Conservation (phyloP, 92 coral and sea anemone species). For the Porites evermanni region DNA sequence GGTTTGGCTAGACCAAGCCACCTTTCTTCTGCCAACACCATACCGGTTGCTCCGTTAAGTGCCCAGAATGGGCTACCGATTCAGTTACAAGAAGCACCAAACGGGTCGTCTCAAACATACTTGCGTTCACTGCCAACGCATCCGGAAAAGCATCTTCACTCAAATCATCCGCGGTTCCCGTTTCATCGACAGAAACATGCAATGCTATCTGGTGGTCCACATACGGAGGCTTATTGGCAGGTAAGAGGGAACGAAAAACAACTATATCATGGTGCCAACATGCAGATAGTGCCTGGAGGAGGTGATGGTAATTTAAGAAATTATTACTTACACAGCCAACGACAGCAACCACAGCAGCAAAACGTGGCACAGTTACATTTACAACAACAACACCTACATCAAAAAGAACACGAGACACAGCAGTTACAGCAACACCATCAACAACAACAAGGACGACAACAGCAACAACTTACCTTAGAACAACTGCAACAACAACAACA, state of each 20-base stretch:
- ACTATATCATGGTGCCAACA: not conserved
- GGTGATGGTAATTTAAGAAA: not conserved
- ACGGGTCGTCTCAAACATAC: not conserved
- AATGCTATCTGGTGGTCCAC: not conserved
- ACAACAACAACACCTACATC: slow-evolving; percentile 2
- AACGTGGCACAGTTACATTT: not conserved
- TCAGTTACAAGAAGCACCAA: not conserved
- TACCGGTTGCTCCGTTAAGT: not conserved
- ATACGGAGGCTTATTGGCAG: not conserved
- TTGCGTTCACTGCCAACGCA: not conserved
- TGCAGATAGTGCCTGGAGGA: not conserved
- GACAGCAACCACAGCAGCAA: not conserved
- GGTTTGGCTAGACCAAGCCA: not conserved
- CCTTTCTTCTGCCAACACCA: not conserved
- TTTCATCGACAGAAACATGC: not conserved
- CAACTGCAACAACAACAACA: not conserved
- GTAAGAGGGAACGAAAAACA: not conserved
- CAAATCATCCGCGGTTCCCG: not conserved
- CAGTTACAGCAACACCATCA: not conserved
- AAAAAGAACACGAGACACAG: not conserved
- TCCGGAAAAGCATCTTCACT: not conserved
- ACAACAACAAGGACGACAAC: not conserved
- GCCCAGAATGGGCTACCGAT: not conserved
- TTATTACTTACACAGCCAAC: not conserved
- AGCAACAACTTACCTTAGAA: not conserved